Evolutionary conservation across 2,113 vertebrate genomes (phyloP).

Genomic region (Cynoglossus semilaevis): DNA sequence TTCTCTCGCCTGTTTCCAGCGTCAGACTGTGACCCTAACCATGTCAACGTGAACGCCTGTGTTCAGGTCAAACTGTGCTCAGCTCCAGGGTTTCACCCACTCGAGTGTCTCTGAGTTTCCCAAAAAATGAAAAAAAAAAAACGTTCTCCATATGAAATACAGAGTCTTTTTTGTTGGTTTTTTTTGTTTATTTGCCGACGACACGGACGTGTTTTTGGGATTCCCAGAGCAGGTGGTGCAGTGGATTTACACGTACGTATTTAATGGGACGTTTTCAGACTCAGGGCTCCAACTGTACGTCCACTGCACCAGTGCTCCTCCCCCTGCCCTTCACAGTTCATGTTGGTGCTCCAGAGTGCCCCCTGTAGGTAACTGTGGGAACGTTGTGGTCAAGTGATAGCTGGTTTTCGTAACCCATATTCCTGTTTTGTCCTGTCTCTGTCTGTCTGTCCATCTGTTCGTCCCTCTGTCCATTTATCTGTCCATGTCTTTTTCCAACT

Average conservation of each 20-base stretch:
- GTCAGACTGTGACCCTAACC: neutral
- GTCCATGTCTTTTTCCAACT: constrained; percentile 64
- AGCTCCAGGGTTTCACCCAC: constrained; percentile 53
- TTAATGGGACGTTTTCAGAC: neutral
- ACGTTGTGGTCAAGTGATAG: constrained; percentile 43
- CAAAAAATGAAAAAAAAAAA: constrained; percentile 4
- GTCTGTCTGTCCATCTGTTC: constrained; percentile 55
- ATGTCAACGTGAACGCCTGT: constrained; percentile 2
- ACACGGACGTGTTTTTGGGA: constrained; percentile 28
- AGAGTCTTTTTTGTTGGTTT: neutral
- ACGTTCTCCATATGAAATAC: neutral
- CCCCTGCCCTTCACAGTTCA: constrained; percentile 21
- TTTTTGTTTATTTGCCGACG: neutral
- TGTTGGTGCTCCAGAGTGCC: constrained; percentile 29
- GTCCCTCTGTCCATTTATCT: constrained; percentile 60
- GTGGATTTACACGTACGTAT: constrained; percentile 23
- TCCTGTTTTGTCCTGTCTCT: constrained; percentile 72
- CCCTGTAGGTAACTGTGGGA: constrained; percentile 31
- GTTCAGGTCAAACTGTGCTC: constrained; percentile 31
- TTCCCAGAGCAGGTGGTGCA: constrained; percentile 40
- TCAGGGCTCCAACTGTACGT: constrained; percentile 5
- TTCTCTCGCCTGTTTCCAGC: too few species aligned
- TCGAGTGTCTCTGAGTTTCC: constrained; percentile 31
- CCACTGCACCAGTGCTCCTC: constrained; percentile 30
- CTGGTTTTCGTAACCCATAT: constrained; percentile 69